Evolutionary conservation across 2,888 invertebrate genomes (phyloP), one percentile per base, ranked within the genome.

Genomic region (Oligia latruncula): DNA sequence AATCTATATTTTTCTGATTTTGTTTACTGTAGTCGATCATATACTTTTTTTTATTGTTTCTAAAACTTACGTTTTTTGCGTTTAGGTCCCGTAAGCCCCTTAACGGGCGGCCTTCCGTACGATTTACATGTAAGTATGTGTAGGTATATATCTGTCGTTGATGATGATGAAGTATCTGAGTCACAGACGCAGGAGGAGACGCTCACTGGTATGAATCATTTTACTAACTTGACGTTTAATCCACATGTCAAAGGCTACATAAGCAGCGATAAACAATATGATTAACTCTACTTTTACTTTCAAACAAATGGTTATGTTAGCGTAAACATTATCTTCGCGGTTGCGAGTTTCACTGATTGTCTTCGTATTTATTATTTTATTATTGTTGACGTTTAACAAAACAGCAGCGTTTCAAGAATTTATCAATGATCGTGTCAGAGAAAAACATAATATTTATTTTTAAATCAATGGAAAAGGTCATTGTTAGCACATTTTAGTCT

Each of bases 241-340:
- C 74, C 62, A 40, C 65, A 70, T 78, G 89, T 89, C 87, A 87
- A 80, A 87, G 77, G 81, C 71, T 81, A 81, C 65, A 74, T 78
- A 86, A 80, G n/a, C 75, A 71, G 29, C 55, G 71, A 82, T 79
- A 82, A 87, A 68, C 55, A 64, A 23, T 74, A 76, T 81, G 87
- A 84, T 81, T 89, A 72, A 87, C 72, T 60, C 67, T 60, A 84
- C 79, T 89, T 87, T 87, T 87, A 87, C 89, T 88, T 89, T 87
- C 81, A 77, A 77, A 65, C 64, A 80, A 84, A 84, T 75, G 64
- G n/a, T 58, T 46, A 49, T 17, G 49, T 68, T 87, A 62, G 75
- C 43, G 71, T 74, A 70, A 76, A 86, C 60, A 65, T 49, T 58
- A 74, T 78, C 43, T 85, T 68, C 70, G 75, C 58, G 71, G 71